Percentiles rank a stretch among this genome's conserved stretches.
Evolutionary conservation across 1,140 invertebrate species (phyloP).

Genomic region (Eupristina koningsbergeri): DNA sequence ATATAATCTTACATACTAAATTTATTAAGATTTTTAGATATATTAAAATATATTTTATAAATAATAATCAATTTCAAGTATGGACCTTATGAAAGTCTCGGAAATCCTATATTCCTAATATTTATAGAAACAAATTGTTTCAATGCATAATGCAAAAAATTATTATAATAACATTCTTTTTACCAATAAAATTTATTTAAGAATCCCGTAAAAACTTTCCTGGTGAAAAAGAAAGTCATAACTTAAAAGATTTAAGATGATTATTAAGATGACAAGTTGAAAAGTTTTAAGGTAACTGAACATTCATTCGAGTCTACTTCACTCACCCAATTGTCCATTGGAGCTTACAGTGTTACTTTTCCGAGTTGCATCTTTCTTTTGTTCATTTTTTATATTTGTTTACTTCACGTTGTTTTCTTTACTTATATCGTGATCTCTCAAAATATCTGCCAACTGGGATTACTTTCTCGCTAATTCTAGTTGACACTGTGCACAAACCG

Average conservation of each 20-base stretch:
- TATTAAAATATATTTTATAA: too few species aligned
- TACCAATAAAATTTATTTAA: too few species aligned
- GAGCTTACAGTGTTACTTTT: constrained; percentile 16
- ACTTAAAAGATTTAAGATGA: neutral
- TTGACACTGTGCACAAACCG: constrained; percentile 39
- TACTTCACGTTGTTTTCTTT: neutral
- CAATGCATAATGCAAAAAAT: too few species aligned
- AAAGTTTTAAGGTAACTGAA: neutral
- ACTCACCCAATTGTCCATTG: constrained; percentile 42
- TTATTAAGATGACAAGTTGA: neutral
- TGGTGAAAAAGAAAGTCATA: constrained; percentile 25
- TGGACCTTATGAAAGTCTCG: too few species aligned
- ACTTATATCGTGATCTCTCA: neutral
- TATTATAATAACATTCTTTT: too few species aligned
- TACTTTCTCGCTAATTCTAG: constrained; percentile 51
- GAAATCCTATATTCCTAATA: too few species aligned
- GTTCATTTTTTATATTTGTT: neutral
- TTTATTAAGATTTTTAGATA: too few species aligned
- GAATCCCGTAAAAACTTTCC: neutral
- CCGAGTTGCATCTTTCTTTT: neutral
- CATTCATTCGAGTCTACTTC: constrained; percentile 45
- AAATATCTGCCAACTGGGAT: neutral
- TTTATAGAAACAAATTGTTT: too few species aligned
- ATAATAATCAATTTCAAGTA: too few species aligned
- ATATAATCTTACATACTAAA: too few species aligned